Conservation (phyloP, 2,888 invertebrate genomes). For the Tinea semifulvella region DNA sequence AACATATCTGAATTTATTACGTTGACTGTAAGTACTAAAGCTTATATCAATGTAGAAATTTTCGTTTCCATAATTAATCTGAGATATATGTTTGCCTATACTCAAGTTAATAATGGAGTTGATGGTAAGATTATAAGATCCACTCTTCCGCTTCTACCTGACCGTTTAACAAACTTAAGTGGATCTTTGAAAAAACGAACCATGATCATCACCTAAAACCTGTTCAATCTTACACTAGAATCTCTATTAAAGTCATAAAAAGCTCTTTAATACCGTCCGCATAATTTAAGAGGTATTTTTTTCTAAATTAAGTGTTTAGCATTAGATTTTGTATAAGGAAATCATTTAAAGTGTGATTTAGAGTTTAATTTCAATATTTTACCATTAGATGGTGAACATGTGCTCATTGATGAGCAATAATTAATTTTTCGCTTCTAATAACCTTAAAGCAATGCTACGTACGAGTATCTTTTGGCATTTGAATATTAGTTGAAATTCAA, state of each 20-base stretch:
- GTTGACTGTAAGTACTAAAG: too few relatives aligned
- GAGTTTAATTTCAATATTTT: neutral
- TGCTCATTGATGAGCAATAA: too few relatives aligned
- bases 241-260: slow-evolving; percentile 6
- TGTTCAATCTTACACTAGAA: slow-evolving; percentile 11
- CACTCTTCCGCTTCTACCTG: slow-evolving; percentile 5
- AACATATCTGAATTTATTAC: too few relatives aligned
- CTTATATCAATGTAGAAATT: too few relatives aligned
- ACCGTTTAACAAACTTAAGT: slow-evolving; percentile 5
- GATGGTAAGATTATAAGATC: slow-evolving; percentile 1
- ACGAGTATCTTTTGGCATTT: too few relatives aligned
- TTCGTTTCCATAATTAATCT: too few relatives aligned
- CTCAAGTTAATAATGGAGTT: too few relatives aligned
- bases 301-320: slow-evolving; percentile 6
- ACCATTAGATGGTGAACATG: too few relatives aligned
- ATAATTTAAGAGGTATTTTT: slow-evolving; percentile 3
- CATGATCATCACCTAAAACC: slow-evolving; percentile 9
- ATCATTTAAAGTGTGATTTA: slow-evolving; percentile 5
- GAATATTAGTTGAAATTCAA: too few relatives aligned
- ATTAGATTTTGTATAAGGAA: slow-evolving; percentile 2
- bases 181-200: neutral
- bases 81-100: too few relatives aligned
- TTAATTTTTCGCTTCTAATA: too few relatives aligned
- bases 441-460: too few relatives aligned
- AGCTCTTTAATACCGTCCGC: slow-evolving; percentile 1